Percentiles rank a stretch among this genome's conserved stretches.
Conservation (phyloP, 1,140 invertebrate genomes). For the Temnothorax nylanderi region DNA sequence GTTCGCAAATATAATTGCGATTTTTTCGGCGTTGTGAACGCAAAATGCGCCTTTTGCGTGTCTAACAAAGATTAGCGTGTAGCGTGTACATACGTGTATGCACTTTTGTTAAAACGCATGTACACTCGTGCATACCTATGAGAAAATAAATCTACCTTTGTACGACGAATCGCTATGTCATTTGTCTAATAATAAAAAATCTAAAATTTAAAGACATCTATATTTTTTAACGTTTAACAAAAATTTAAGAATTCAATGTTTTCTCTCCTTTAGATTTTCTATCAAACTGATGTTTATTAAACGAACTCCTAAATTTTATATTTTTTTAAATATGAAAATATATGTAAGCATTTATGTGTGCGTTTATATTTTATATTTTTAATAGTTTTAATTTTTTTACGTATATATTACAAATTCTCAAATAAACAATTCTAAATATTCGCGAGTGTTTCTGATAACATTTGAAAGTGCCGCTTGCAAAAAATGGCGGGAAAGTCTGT, state of each 20-base stretch:
- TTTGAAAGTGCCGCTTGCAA: neutral
- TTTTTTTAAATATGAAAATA: neutral
- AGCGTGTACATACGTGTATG: constrained; percentile 42
- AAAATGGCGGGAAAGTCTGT: neutral
- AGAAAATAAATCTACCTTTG: constrained; percentile 58
- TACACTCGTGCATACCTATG: constrained; percentile 41
- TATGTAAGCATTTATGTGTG: neutral
- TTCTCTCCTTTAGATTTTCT: neutral
- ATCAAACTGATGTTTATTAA: neutral
- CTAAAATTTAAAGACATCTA: neutral
- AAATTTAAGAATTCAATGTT: neutral
- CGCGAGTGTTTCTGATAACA: neutral
- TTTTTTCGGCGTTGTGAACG: constrained; percentile 20
- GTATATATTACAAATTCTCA: neutral
- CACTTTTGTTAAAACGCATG: constrained; percentile 46
- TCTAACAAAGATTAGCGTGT: constrained; percentile 29
- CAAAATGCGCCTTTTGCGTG: constrained; percentile 18
- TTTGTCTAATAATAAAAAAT: neutral
- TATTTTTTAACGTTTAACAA: neutral
- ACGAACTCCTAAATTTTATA: neutral
- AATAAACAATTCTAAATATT: neutral
- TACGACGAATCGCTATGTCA: constrained; percentile 12
- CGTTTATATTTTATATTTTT: neutral
- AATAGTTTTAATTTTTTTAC: neutral
- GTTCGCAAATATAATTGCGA: constrained; percentile 31